Percentiles rank a stretch among this genome's conserved stretches.
phyloP scores from a whole-genome alignment of 2,113 vertebrate species.

The Forbesichthys papilliferus region DNA sequence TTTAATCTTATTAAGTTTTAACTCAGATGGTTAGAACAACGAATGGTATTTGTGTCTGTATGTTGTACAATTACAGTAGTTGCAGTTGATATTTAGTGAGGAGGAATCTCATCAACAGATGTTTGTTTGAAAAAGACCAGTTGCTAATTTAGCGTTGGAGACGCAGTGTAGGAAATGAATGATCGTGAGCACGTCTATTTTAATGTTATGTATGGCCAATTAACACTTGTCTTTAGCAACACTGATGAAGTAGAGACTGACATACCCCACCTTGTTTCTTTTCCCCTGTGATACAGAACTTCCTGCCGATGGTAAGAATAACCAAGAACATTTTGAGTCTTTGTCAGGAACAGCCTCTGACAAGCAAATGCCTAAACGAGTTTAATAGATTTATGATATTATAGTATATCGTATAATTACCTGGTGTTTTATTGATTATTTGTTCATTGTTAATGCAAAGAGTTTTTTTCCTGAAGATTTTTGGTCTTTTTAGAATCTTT shows the following conservation, averaged over 20 bases:
- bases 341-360: slow-evolving; percentile 50
- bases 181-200: neutral
- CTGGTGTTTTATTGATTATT: neutral
- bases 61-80: neutral
- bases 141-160: slow-evolving; percentile 36
- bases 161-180: too few relatives aligned
- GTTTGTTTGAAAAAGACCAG: neutral
- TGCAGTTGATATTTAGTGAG: too few relatives aligned
- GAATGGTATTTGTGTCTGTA: neutral
- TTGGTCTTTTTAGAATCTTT: too few relatives aligned
- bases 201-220: slow-evolving; percentile 29
- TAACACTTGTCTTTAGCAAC: slow-evolving; percentile 46
- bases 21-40: slow-evolving; percentile 2
- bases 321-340: slow-evolving; percentile 50
- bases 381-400: slow-evolving; percentile 9
- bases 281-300: slow-evolving; percentile 49
- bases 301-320: slow-evolving; percentile 73
- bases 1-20: slow-evolving; percentile 5
- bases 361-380: slow-evolving; percentile 60
- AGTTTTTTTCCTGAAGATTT: too few relatives aligned
- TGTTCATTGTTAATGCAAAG: too few relatives aligned
- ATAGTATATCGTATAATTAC: too few relatives aligned
- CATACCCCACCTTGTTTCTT: slow-evolving; percentile 28
- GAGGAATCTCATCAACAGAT: too few relatives aligned
- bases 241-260: slow-evolving; percentile 52